phyloP scores from a whole-genome alignment of 2,888 invertebrate genomes.

The Autographa pulchrina region DNA sequence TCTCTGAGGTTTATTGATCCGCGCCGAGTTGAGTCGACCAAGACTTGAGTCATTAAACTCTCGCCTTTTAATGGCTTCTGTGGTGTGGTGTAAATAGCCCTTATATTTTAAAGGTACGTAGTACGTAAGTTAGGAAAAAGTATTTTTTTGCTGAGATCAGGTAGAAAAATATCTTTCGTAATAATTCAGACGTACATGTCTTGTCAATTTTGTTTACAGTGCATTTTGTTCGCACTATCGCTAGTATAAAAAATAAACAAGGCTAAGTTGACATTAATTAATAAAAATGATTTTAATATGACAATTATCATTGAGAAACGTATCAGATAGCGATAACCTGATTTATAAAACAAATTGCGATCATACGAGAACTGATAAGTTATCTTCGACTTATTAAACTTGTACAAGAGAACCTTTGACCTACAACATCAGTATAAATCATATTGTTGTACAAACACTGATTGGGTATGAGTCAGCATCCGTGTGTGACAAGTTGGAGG shows the following conservation, averaged over 20 bases:
- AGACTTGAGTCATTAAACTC: conserved; percentile 28
- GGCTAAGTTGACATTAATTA: not conserved
- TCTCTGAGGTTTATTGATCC: conserved; percentile 42
- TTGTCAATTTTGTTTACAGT: no score
- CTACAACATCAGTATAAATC: conserved; percentile 1
- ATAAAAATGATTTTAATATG: not conserved
- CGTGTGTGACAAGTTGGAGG: not conserved
- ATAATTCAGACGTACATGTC: no score
- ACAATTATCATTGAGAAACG: not conserved
- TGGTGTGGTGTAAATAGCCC: conserved; percentile 3
- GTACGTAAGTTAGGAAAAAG: no score
- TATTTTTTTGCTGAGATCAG: no score
- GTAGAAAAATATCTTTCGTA: no score
- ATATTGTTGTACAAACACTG: not conserved
- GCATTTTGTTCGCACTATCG: no score
- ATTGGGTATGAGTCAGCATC: conserved; percentile 6
- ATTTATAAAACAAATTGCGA: conserved; percentile 1
- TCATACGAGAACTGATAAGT: not conserved
- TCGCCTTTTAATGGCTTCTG: conserved; percentile 34
- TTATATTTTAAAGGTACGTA: not conserved
- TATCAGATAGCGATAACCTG: conserved; percentile 5
- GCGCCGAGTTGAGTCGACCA: conserved; percentile 23
- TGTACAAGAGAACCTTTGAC: not conserved
- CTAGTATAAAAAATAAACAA: not conserved
- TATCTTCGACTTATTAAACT: not conserved